A percentile compares a stretch with the other conserved stretches of the same genome.
Evolutionary conservation across 2,113 vertebrate genomes (phyloP).

Genomic region (Brachypodius melanocephalos): DNA sequence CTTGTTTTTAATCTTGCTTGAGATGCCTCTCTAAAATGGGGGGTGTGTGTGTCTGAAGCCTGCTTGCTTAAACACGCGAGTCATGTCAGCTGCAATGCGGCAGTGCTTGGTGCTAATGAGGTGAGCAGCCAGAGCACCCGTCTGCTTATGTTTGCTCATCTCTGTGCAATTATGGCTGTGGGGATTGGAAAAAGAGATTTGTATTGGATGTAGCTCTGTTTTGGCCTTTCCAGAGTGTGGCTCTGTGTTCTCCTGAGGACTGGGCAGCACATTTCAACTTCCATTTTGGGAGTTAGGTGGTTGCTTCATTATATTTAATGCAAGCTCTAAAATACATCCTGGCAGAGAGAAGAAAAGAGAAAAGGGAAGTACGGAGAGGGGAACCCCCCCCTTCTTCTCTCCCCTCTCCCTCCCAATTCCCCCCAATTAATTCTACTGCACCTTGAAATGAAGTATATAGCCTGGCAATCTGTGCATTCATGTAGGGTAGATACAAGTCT

Average conservation of each 20-base stretch:
- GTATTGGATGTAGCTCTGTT: neutral
- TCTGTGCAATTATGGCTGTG: neutral
- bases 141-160: slow-evolving; percentile 38
- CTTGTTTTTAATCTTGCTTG: slow-evolving; percentile 1
- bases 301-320: neutral
- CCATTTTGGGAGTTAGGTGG: neutral
- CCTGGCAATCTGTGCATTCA: neutral
- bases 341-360: neutral
- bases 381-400: neutral
- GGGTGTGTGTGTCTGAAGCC: neutral
- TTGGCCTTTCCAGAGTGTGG: neutral
- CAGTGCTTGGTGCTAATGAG: slow-evolving; percentile 67
- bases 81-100: slow-evolving; percentile 64
- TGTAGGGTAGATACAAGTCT: neutral
- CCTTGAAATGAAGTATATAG: neutral
- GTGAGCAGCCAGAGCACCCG: slow-evolving; percentile 30
- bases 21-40: slow-evolving; percentile 7
- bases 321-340: neutral
- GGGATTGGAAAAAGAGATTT: neutral
- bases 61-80: slow-evolving; percentile 53
- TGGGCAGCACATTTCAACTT: neutral
- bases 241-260: neutral
- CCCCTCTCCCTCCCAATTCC: rapidly evolving
- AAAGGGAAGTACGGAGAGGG: neutral
- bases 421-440: neutral